These are phyloP conservation scores for Eupeodes corollae DNA, from an alignment of 1,140 invertebrate genomes.

Conservation along the genomic window DNA sequence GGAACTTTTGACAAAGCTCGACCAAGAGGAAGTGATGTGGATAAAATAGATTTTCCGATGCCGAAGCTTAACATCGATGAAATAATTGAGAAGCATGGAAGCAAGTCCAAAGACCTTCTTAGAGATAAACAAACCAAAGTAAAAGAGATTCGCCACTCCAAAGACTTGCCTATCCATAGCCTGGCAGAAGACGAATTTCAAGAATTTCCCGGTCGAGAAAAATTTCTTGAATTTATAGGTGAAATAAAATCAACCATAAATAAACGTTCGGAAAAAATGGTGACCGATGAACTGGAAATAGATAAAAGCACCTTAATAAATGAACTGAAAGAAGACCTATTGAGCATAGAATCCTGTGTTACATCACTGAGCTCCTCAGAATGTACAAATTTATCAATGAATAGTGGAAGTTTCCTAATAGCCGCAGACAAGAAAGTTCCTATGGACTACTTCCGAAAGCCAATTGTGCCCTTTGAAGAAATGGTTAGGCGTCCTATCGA, in stretches of 20 bases:
- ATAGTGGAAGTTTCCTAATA: conserved; percentile 30
- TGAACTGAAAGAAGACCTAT: conserved; percentile 26
- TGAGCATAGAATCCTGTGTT: conserved; percentile 28
- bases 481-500: conserved; percentile 28
- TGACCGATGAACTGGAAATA: conserved; percentile 19
- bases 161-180: conserved; percentile 17
- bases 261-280: conserved; percentile 13
- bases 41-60: conserved; percentile 19
- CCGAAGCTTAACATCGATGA: conserved; percentile 17
- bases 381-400: conserved; percentile 28
- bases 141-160: conserved; percentile 6
- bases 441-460: conserved; percentile 28
- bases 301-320: conserved; percentile 15
- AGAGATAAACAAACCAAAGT: conserved; percentile 11
- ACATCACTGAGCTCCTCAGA: conserved; percentile 27
- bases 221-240: conserved; percentile 22
- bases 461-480: conserved; percentile 31
- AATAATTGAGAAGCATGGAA: conserved; percentile 17
- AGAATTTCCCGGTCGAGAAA: conserved; percentile 19
- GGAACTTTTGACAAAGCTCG: conserved; percentile 18
- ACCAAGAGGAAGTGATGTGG: conserved; percentile 19
- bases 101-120: conserved; percentile 15
- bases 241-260: conserved; percentile 21
- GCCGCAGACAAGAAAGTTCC: conserved; percentile 28
- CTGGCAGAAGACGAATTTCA: conserved; percentile 16